Percentiles rank a stretch among this genome's conserved stretches.
These are phyloP conservation scores for Tor tambroides DNA, from an alignment of 2,113 vertebrate genomes.

Conservation along the genomic window DNA sequence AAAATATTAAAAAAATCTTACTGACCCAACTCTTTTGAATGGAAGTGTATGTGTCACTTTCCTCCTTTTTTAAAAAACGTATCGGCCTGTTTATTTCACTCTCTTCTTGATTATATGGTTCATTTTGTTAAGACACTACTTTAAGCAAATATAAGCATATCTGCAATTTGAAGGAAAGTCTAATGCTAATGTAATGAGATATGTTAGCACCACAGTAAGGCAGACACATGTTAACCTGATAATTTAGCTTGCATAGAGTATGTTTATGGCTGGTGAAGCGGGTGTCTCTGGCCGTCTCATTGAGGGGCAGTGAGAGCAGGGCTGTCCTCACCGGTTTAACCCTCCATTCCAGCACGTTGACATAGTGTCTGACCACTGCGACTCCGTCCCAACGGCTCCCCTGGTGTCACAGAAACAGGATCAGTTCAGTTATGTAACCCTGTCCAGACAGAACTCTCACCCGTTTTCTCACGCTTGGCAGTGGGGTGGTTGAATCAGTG, in stretches of 20 bases:
- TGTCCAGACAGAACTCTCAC: conserved; percentile 29
- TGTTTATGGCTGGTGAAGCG: not conserved
- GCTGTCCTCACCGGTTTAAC: not conserved
- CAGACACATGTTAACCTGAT: not conserved
- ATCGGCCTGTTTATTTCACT: no score
- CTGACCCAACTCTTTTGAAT: no score
- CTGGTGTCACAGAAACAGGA: not conserved
- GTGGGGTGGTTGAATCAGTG: not conserved
- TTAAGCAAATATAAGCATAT: not conserved
- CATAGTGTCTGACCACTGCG: conserved; percentile 22
- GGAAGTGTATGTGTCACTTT: no score
- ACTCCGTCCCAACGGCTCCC: conserved; percentile 5
- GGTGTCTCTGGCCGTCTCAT: not conserved
- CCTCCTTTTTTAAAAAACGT: no score
- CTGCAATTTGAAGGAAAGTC: not conserved
- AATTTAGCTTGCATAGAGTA: not conserved
- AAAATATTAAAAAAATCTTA: no score
- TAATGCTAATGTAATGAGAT: not conserved
- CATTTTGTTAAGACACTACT: not conserved
- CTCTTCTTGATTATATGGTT: no score
- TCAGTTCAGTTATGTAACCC: conserved; percentile 42
- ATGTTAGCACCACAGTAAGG: not conserved
- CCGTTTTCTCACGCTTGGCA: not conserved
- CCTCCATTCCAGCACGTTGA: conserved; percentile 4
- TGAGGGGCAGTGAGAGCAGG: not conserved